phyloP scores from a whole-genome alignment of 1,140 invertebrate species.

The Maconellicoccus hirsutus region DNA sequence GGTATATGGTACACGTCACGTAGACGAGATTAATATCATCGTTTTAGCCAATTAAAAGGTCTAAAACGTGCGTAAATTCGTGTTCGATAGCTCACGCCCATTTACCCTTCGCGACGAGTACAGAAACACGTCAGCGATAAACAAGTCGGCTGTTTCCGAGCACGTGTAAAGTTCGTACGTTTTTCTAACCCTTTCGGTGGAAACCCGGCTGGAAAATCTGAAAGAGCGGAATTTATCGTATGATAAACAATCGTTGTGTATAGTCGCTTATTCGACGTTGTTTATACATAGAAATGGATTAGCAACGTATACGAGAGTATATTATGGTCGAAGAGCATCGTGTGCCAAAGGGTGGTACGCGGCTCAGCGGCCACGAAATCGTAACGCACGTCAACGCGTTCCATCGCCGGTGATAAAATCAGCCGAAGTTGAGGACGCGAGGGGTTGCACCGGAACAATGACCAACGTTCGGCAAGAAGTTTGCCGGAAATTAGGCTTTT shows the following conservation, averaged over 20 bases:
- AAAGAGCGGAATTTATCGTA: not conserved
- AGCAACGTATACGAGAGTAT: too few species aligned
- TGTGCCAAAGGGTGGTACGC: not conserved
- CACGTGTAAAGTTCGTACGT: not conserved
- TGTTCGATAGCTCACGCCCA: not conserved
- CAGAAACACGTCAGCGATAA: not conserved
- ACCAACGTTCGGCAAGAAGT: not conserved
- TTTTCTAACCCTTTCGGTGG: too few species aligned
- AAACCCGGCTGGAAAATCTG: not conserved
- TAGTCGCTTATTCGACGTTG: not conserved
- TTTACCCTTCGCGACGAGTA: not conserved
- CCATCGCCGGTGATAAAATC: not conserved
- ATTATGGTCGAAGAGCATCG: not conserved
- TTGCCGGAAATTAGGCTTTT: not conserved
- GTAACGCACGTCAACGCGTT: not conserved
- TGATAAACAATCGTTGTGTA: not conserved
- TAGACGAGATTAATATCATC: not conserved
- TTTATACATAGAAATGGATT: not conserved
- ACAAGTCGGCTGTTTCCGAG: not conserved
- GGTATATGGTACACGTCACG: not conserved
- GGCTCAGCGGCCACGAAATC: not conserved
- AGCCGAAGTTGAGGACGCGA: too few species aligned
- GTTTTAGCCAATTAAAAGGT: not conserved
- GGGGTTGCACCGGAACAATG: not conserved
- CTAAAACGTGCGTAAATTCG: too few species aligned